These are phyloP conservation scores for Diarsia brunnea DNA, from an alignment of 2,888 invertebrate genomes.

Conservation along the genomic window DNA sequence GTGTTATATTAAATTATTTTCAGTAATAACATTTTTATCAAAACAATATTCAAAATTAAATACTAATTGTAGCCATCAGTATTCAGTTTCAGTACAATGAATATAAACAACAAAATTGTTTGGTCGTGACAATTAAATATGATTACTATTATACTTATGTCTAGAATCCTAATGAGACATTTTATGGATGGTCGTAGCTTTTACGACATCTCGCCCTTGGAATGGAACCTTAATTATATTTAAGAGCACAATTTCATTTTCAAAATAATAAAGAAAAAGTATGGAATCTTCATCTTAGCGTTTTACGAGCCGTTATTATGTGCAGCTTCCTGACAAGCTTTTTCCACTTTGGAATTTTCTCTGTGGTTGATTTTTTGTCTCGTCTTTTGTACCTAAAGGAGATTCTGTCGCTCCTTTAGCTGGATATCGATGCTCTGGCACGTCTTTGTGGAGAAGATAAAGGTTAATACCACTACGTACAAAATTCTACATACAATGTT, in stretches of 20 bases:
- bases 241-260: slow-evolving; percentile 52
- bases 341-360: slow-evolving; percentile 23
- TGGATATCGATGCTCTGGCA: neutral
- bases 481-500: neutral
- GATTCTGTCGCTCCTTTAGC: neutral
- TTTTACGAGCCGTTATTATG: slow-evolving; percentile 28
- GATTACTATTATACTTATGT: slow-evolving; percentile 40
- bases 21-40: neutral
- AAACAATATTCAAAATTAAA: slow-evolving; percentile 35
- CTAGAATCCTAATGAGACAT: slow-evolving; percentile 56
- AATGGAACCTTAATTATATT: slow-evolving; percentile 58
- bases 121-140: slow-evolving; percentile 48
- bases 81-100: slow-evolving; percentile 39
- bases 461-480: neutral
- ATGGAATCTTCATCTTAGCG: slow-evolving; percentile 17
- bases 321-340: slow-evolving; percentile 21
- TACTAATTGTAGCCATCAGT: slow-evolving; percentile 32
- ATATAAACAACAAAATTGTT: slow-evolving; percentile 51
- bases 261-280: slow-evolving; percentile 58
- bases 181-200: slow-evolving; percentile 50
- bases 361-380: neutral
- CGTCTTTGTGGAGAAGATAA: neutral
- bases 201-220: slow-evolving; percentile 50
- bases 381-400: neutral
- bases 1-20: slow-evolving; percentile 9